Percentiles rank a stretch among this genome's conserved stretches.
Evolutionary conservation across 2,797 vertebrate species (phyloP).

Genomic region (Muscicapa comitata): DNA sequence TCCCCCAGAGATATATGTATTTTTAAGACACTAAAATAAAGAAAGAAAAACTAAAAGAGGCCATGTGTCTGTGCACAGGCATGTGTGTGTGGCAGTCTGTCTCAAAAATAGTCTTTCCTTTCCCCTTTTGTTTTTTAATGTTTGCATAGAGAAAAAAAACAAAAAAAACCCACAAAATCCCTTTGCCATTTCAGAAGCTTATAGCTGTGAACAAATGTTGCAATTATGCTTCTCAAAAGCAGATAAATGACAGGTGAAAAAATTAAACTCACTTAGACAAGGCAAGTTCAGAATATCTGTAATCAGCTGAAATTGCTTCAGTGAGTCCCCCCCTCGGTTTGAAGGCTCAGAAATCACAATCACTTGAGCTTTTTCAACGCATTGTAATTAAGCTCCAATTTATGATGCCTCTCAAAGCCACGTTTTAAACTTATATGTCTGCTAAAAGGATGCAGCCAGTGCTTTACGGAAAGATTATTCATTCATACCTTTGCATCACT

Average conservation of each 20-base stretch:
- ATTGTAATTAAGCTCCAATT: slow-evolving; percentile 20
- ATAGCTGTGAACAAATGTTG: slow-evolving; percentile 52
- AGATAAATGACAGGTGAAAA: slow-evolving; percentile 58
- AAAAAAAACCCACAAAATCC: neutral
- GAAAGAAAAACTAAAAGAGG: neutral
- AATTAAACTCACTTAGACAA: slow-evolving; percentile 60
- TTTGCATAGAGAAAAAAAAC: neutral
- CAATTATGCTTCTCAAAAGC: slow-evolving; percentile 63
- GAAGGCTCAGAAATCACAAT: slow-evolving; percentile 27
- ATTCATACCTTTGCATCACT: neutral
- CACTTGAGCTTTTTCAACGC: neutral
- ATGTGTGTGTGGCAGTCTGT: neutral
- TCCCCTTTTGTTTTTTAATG: slow-evolving; percentile 16
- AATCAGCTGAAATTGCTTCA: slow-evolving; percentile 57
- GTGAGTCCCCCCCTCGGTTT: neutral
- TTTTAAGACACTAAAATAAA: slow-evolving; percentile 38
- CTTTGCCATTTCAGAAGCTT: slow-evolving; percentile 24
- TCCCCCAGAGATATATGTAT: neutral
- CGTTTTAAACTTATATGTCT: neutral
- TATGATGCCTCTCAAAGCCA: neutral
- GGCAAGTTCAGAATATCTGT: slow-evolving; percentile 37
- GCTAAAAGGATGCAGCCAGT: neutral
- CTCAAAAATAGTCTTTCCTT: neutral
- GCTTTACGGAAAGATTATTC: neutral
- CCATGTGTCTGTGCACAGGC: neutral